phyloP scores from a whole-genome alignment of 2,797 vertebrate genomes.

The Podargus strigoides region DNA sequence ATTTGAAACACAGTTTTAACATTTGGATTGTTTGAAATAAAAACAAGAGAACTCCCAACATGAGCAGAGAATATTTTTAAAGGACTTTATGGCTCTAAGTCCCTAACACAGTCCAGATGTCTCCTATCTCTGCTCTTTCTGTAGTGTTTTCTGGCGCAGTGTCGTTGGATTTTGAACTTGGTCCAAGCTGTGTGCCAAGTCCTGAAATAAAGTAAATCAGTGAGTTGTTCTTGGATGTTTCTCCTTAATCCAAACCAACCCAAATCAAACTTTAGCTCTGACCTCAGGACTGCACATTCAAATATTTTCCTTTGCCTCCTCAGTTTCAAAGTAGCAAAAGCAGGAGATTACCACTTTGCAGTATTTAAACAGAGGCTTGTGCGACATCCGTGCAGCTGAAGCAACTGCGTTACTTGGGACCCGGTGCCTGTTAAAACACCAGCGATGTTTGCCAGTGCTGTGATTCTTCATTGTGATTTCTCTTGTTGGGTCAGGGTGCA shows the following conservation, averaged over 20 bases:
- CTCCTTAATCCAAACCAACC: slow-evolving; percentile 70
- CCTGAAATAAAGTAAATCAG: slow-evolving; percentile 80
- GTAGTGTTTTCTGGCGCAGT: slow-evolving; percentile 68
- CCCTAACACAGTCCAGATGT: slow-evolving; percentile 78
- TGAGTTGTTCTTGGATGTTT: slow-evolving; percentile 78
- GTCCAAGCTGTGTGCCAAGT: slow-evolving; percentile 72
- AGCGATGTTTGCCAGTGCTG: neutral
- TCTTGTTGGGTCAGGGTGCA: neutral
- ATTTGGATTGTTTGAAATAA: slow-evolving; percentile 55
- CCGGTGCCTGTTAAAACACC: neutral
- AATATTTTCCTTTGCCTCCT: slow-evolving; percentile 61
- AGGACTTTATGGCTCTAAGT: slow-evolving; percentile 67
- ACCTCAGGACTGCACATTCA: slow-evolving; percentile 74
- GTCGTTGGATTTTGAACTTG: slow-evolving; percentile 68
- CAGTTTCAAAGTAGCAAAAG: slow-evolving; percentile 57
- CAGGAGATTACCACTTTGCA: slow-evolving; percentile 56
- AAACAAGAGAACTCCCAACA: slow-evolving; percentile 56
- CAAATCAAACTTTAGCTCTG: slow-evolving; percentile 71
- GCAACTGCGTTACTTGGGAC: neutral
- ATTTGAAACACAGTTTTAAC: slow-evolving; percentile 36
- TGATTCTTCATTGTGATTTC: neutral
- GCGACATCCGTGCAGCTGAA: neutral
- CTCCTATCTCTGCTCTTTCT: slow-evolving; percentile 65
- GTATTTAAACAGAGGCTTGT: slow-evolving; percentile 40
- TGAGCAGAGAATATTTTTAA: slow-evolving; percentile 69